A percentile compares a stretch with the other conserved stretches of the same genome.
Evolutionary conservation across 2,113 vertebrate genomes (phyloP).

Genomic region (Laticauda colubrina): DNA sequence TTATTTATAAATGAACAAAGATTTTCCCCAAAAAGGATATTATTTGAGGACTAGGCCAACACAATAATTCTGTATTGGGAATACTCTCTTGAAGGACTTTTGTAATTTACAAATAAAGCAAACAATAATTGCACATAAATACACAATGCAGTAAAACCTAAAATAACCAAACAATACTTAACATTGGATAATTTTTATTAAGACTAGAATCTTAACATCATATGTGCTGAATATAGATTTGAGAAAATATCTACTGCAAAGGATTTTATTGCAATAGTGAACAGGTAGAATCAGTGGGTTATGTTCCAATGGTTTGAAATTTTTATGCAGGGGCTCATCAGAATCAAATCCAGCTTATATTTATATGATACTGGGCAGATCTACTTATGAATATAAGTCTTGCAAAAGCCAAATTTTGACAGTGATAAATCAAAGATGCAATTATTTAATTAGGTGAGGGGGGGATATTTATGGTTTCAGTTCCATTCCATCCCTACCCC

Average conservation of each 20-base stretch:
- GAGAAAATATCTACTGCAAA: neutral
- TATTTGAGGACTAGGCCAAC: neutral
- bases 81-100: conserved; percentile 15
- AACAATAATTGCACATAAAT: neutral
- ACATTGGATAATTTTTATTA: neutral
- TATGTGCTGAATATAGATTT: neutral
- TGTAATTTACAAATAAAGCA: neutral
- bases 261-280: neutral
- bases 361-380: neutral
- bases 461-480: neutral
- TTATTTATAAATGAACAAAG: neutral
- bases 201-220: neutral
- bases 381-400: neutral
- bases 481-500: neutral
- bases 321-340: neutral
- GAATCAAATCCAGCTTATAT: neutral
- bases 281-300: neutral
- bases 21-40: neutral
- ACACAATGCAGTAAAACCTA: conserved; percentile 1
- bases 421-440: neutral
- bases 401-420: neutral
- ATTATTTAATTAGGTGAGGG: neutral
- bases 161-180: neutral
- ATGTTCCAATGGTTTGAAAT: neutral
- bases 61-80: neutral